Base-by-base conservation (phyloP, 2,113 vertebrate species). In the Malurus cyaneus region DNA sequence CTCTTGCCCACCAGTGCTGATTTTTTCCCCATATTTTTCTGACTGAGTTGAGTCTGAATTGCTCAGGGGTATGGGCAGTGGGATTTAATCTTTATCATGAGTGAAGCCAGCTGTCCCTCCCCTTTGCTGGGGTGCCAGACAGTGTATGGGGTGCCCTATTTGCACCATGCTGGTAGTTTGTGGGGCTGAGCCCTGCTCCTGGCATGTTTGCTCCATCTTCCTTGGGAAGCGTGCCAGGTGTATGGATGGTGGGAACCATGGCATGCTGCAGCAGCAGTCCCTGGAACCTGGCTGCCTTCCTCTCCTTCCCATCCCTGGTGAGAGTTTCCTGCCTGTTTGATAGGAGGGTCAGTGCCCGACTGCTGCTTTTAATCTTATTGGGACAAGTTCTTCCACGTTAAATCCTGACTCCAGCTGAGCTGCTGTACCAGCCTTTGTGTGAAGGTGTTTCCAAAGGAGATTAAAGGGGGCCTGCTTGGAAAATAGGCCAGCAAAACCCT, bases 321-420 rank as follows among this genome's bases (percentile, higher is more conserved):
- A 78, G 83, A 87, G 94, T 87, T 91, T 93, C 70, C 66, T 92
- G 71, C 86, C 60, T 2, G n/a, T 84, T 79, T 86, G 87, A 84
- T 15, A 14, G 69, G 89, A 88, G 69, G 64, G 93, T 83, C 67
- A 60, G 77, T 0, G 2, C 83, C 87, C 6, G 1, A 91, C 92
- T 89, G 88, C 93, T 89, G 76, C 87, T 88, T 93, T 94, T 96
- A 97, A 97, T 96, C 97, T 94, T 78, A 94, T 16, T 42, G 85
- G 92, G 95, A 91, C 96, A 96, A 96, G 95, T 96, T 94, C 71
- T 92, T 93, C 96, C 93, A 94, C 0, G 21, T 96, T 94, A 97
- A 97, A 97, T 97, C 96, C 96, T 92, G 88, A 94, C 89, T 96
- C 96, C 96, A 91, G 96, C 97, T 96, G 96, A 97, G 96, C 96